phyloP scores from a whole-genome alignment of 2,888 invertebrate species.

The Sisyra terminalis region DNA sequence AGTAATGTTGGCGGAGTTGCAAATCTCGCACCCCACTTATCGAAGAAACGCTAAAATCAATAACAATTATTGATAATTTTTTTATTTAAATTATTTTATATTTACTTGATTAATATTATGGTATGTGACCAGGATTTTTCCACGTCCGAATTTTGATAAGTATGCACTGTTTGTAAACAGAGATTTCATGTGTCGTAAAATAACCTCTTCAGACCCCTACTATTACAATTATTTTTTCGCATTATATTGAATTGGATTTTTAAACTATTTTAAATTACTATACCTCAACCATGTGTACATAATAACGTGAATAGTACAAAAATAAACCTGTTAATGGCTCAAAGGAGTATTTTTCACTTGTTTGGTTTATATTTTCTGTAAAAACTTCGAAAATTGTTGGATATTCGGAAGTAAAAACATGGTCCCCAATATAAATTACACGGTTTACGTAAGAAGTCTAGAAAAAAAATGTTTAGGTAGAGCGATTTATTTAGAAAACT shows the following conservation, averaged over 20 bases:
- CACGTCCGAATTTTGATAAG: background rate
- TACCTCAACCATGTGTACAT: slow-evolving; percentile 2
- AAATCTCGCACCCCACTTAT: slow-evolving; percentile 1
- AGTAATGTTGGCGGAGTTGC: background rate
- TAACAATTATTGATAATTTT: background rate
- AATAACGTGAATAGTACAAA: background rate
- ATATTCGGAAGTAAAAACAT: background rate
- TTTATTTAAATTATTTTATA: background rate
- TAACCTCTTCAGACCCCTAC: slow-evolving; percentile 1
- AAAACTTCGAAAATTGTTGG: background rate
- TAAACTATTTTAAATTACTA: background rate
- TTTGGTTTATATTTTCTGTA: background rate
- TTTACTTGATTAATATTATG: slow-evolving; percentile 4
- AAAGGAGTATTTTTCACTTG: background rate
- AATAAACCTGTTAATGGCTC: slow-evolving; percentile 1
- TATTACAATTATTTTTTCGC: background rate
- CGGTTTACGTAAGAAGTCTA: background rate
- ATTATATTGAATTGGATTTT: background rate
- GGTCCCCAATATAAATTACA: background rate
- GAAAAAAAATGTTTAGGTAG: background rate
- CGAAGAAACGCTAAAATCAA: slow-evolving; percentile 1
- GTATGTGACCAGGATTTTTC: slow-evolving; percentile 2
- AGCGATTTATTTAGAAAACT: too few species aligned
- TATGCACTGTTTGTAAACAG: background rate
- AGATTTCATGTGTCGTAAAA: background rate